Conservation (phyloP, 2,797 vertebrate genomes). For the Acrossocheilus wenchowensis region DNA sequence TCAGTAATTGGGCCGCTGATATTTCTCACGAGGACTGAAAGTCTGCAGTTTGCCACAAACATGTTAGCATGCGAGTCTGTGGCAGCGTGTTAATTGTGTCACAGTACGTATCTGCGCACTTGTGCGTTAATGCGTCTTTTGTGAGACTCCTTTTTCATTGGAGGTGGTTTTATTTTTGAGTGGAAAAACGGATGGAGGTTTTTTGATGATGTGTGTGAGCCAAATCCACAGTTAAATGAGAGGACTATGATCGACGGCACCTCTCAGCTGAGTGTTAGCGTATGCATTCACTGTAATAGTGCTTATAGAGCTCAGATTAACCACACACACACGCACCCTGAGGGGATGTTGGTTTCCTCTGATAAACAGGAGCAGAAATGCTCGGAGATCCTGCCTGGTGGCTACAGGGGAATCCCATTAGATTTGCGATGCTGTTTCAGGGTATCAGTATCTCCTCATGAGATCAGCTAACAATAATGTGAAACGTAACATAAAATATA, state of each 20-base stretch:
- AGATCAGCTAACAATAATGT: neutral
- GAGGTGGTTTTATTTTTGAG: constrained; percentile 6
- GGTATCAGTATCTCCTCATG: neutral
- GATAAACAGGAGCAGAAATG: constrained; percentile 47
- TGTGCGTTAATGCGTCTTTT: neutral
- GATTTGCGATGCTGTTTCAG: constrained; percentile 6
- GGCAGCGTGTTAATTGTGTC: neutral
- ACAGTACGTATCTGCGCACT: neutral
- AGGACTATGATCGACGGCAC: constrained; percentile 14
- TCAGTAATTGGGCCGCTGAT: constrained; percentile 9
- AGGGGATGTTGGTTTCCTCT: constrained; percentile 56
- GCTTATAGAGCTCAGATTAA: constrained; percentile 1
- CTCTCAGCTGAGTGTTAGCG: constrained; percentile 19
- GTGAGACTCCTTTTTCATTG: neutral
- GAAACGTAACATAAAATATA: neutral
- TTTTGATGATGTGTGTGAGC: constrained; percentile 10
- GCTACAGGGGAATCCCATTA: constrained; percentile 42
- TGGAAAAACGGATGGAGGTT: neutral
- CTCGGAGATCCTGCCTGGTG: constrained; percentile 45
- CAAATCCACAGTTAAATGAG: constrained; percentile 31
- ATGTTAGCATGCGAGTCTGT: neutral
- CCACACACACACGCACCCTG: constrained; percentile 27
- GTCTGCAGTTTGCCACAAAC: constrained; percentile 1
- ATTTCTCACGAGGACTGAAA: constrained; percentile 23
- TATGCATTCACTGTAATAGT: constrained; percentile 15